A percentile compares a stretch with the other conserved stretches of the same genome.
These are phyloP conservation scores for Thereva nobilitata DNA, from an alignment of 2,888 invertebrate species.

Conservation along the genomic window DNA sequence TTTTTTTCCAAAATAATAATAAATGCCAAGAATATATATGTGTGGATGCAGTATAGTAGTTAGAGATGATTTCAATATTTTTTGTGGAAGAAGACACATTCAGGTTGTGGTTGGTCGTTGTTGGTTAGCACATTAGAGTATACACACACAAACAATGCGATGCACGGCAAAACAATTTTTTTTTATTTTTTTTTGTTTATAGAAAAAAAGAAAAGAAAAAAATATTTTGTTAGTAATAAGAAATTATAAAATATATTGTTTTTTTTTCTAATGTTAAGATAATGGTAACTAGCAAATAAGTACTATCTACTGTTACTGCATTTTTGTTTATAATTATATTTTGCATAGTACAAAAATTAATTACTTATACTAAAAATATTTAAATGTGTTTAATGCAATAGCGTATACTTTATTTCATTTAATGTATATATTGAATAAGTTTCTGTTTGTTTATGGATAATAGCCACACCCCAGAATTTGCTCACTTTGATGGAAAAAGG, in stretches of 20 bases:
- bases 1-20: slow-evolving; percentile 1
- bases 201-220: slow-evolving; percentile 18
- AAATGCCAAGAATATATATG: background rate
- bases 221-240: slow-evolving; percentile 17
- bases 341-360: no score
- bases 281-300: no score
- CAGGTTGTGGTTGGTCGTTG: background rate
- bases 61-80: slow-evolving; percentile 13
- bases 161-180: slow-evolving; percentile 2
- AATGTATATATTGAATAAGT: no score
- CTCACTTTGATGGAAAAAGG: no score
- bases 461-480: no score
- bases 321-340: no score
- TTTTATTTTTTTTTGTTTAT: slow-evolving; percentile 16
- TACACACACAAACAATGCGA: slow-evolving; percentile 27
- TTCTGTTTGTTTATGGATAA: no score
- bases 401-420: no score
- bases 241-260: background rate
- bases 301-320: no score
- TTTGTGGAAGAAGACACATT: slow-evolving; percentile 17
- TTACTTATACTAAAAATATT: no score
- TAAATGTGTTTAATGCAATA: no score
- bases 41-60: slow-evolving; percentile 16
- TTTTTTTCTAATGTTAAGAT: no score
- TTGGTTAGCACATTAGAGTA: slow-evolving; percentile 30